These are phyloP conservation scores for Thermophis baileyi DNA, from an alignment of 2,113 vertebrate species.

Conservation along the genomic window DNA sequence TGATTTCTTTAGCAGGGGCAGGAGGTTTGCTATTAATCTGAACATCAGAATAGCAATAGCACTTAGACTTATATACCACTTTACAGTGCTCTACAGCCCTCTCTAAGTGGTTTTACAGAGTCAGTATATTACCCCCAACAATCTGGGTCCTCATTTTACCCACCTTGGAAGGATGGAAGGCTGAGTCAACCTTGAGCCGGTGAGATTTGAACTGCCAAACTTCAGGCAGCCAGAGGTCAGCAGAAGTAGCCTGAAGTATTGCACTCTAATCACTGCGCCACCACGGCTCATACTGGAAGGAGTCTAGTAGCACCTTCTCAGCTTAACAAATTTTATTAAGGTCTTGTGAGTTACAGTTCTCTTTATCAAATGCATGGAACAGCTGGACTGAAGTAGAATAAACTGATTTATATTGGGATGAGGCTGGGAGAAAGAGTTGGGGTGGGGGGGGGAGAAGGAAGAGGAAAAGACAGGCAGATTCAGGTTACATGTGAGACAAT, in stretches of 20 bases:
- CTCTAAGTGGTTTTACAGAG: no score
- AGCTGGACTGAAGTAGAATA: background rate
- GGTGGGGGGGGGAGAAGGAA: no score
- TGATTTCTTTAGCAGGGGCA: background rate
- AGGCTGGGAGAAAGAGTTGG: background rate
- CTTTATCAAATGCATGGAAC: background rate
- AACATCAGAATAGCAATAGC: background rate
- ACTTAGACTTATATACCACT: no score
- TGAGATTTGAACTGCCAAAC: no score
- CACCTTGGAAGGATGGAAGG: no score
- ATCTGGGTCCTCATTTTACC: no score
- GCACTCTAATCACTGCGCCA: no score
- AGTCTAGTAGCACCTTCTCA: background rate
- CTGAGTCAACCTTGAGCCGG: no score
- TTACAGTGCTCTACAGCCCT: no score
- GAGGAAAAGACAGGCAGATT: background rate
- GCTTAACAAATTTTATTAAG: background rate
- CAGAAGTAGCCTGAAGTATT: no score
- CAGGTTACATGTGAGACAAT: background rate
- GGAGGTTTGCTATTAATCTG: background rate
- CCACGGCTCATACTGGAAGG: background rate
- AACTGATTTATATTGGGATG: background rate
- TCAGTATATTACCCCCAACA: no score
- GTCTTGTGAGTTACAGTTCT: background rate
- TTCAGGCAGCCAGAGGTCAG: no score